These are phyloP conservation scores for Steinernema carpocapsae DNA, from an alignment of 2,888 invertebrate genomes.

Conservation along the genomic window DNA sequence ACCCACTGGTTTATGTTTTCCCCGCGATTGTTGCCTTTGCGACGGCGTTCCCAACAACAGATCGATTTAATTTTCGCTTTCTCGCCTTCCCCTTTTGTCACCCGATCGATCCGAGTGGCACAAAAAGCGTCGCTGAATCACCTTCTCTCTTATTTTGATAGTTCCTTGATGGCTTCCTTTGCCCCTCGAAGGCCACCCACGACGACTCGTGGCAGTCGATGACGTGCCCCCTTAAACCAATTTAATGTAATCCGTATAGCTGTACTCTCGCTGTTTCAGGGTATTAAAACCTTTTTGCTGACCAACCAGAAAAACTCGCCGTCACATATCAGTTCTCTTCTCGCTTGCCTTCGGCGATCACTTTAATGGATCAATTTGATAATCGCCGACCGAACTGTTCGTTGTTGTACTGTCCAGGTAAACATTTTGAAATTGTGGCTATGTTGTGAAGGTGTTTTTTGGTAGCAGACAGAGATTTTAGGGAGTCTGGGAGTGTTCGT, in stretches of 20 bases:
- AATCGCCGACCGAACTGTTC: constrained; percentile 34
- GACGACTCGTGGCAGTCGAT: background rate
- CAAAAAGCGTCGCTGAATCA: background rate
- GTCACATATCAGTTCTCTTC: constrained; percentile 11
- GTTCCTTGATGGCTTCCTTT: too few species aligned
- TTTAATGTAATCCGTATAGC: background rate
- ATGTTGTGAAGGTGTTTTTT: background rate
- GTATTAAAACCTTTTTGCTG: constrained; percentile 33
- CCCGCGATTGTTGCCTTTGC: too few species aligned
- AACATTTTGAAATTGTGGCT: constrained; percentile 6
- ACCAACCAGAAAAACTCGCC: background rate
- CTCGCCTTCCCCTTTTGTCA: background rate
- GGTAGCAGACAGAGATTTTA: too few species aligned
- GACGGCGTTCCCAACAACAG: background rate
- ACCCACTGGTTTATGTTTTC: background rate
- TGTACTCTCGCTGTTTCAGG: background rate
- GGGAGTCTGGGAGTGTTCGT: too few species aligned
- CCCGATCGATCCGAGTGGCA: constrained; percentile 12
- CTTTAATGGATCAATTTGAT: constrained; percentile 34
- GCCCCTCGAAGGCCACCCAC: constrained; percentile 1
- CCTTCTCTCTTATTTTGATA: background rate
- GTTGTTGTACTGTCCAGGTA: constrained; percentile 30
- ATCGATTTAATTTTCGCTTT: constrained; percentile 28
- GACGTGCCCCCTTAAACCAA: background rate
- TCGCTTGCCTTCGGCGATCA: constrained; percentile 21